Conservation (phyloP, 1,140 invertebrate genomes). For the Akabosia matsudoensis region DNA sequence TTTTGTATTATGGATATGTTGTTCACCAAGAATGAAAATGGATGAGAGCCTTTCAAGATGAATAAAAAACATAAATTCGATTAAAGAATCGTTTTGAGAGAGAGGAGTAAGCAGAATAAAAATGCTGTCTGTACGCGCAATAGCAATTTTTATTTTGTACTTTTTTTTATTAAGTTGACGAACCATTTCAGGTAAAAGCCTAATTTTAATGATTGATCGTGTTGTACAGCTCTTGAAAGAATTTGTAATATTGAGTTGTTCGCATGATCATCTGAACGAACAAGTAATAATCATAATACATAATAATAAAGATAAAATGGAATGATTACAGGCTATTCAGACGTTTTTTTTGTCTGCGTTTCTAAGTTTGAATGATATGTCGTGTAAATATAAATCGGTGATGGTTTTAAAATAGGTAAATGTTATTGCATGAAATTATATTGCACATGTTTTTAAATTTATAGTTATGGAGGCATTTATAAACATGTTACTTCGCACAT, state of each 20-base stretch:
- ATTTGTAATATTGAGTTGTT: no score
- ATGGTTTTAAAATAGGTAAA: neutral
- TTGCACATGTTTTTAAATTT: no score
- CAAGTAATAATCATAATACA: no score
- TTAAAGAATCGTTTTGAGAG: slow-evolving; percentile 1
- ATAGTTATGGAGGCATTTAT: no score
- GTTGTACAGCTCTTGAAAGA: no score
- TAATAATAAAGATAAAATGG: neutral
- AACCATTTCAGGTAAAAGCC: slow-evolving; percentile 8
- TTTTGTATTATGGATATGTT: neutral
- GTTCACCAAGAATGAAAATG: neutral
- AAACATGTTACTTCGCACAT: no score
- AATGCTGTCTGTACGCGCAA: neutral
- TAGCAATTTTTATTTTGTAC: no score
- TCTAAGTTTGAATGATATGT: neutral
- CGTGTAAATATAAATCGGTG: neutral
- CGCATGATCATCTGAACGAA: no score
- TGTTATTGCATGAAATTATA: neutral
- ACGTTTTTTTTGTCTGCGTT: no score
- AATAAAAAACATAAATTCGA: neutral
- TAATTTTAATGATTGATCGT: slow-evolving; percentile 16
- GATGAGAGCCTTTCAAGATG: neutral
- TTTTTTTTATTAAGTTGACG: no score
- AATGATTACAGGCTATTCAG: neutral
- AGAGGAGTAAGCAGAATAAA: no score